Conservation (phyloP, 1,140 invertebrate species). For the Drosophila auraria region DNA sequence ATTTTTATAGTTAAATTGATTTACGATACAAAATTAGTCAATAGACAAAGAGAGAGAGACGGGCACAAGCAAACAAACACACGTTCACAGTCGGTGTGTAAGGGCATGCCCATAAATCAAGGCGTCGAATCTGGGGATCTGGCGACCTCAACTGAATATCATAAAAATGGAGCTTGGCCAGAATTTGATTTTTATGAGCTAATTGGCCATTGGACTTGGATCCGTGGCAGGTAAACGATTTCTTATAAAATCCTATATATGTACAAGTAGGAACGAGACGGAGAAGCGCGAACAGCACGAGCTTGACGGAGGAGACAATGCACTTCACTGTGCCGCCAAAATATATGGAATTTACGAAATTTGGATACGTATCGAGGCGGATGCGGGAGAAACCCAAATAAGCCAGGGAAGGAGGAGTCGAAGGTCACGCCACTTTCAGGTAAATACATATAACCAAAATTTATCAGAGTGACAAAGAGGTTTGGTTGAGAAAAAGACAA, state of each 20-base stretch:
- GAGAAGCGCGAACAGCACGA: slow-evolving; percentile 76
- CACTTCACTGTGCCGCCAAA: slow-evolving; percentile 38
- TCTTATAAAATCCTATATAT: slow-evolving; percentile 24
- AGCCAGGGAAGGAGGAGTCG: slow-evolving; percentile 2
- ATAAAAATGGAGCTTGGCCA: slow-evolving; percentile 69
- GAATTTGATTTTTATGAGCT: slow-evolving; percentile 82
- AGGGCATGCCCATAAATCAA: slow-evolving; percentile 69
- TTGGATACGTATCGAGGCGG: slow-evolving; percentile 33
- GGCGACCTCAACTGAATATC: slow-evolving; percentile 45
- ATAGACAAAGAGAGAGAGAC: slow-evolving; percentile 51
- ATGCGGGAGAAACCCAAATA: slow-evolving; percentile 64
- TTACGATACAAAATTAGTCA: slow-evolving; percentile 78
- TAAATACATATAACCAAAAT: not conserved
- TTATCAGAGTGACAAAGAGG: slow-evolving; percentile 45
- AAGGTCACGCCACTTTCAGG: slow-evolving; percentile 26
- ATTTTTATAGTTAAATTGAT: slow-evolving; percentile 77
- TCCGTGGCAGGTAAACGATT: slow-evolving; percentile 51
- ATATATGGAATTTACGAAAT: slow-evolving; percentile 28
- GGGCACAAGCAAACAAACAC: slow-evolving; percentile 30
- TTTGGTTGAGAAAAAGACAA: not conserved
- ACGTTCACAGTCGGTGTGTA: not conserved
- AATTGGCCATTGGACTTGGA: slow-evolving; percentile 62
- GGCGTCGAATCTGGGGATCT: slow-evolving; percentile 46
- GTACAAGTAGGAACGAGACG: not conserved
- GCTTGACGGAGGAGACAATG: slow-evolving; percentile 58